Conservation (phyloP, 1,140 invertebrate species). For the Triops longicaudatus region DNA sequence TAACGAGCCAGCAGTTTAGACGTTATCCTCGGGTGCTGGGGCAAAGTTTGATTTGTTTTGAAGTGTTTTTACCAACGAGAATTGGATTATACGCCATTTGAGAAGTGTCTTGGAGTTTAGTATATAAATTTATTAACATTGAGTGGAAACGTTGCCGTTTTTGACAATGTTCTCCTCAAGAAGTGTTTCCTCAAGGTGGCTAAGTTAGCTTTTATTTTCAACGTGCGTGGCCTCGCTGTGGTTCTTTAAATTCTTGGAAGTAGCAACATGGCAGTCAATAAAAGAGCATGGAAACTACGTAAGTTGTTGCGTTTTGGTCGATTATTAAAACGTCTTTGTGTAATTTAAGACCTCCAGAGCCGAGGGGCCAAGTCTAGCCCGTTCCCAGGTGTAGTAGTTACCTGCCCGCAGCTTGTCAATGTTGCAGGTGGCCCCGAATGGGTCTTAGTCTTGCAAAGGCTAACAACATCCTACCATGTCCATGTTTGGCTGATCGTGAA, state of each 20-base stretch:
- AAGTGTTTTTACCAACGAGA: not conserved
- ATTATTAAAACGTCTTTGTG: not conserved
- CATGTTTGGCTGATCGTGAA: not conserved
- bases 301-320: not conserved
- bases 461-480: constrained; percentile 2
- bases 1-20: not conserved
- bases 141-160: not conserved
- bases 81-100: not conserved
- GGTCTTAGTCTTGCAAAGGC: not conserved
- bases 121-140: not conserved
- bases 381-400: not conserved
- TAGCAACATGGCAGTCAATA: not conserved
- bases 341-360: not conserved
- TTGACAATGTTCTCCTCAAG: not conserved
- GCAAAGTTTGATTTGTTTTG: not conserved
- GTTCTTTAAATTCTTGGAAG: not conserved
- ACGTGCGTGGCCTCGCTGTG: not conserved
- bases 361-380: not conserved
- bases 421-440: not conserved
- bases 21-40: not conserved
- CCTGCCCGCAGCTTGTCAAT: not conserved
- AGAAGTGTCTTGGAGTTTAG: not conserved
- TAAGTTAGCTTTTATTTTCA: not conserved
- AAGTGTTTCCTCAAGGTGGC: not conserved
- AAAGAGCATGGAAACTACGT: not conserved